phyloP scores from a whole-genome alignment of 2,888 invertebrate genomes.

The Scaptomyza polygonia region DNA sequence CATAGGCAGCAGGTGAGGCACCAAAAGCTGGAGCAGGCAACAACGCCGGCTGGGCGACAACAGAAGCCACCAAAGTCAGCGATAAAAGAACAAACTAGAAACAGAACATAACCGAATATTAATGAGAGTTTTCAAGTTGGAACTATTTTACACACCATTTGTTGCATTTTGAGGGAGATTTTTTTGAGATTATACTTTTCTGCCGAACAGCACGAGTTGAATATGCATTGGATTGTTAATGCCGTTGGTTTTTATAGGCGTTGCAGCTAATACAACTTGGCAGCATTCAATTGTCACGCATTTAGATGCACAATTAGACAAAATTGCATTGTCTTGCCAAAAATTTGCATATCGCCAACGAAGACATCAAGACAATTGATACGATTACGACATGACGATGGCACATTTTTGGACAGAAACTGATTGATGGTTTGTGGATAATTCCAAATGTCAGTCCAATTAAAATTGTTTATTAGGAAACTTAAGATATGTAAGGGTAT shows the following conservation, averaged over 20 bases:
- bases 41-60: slow-evolving; percentile 34
- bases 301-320: slow-evolving; percentile 53
- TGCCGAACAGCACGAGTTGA: slow-evolving; percentile 18
- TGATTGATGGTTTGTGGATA: slow-evolving; percentile 10
- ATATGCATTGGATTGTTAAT: slow-evolving; percentile 16
- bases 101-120: background rate
- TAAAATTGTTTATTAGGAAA: background rate
- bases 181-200: slow-evolving; percentile 4
- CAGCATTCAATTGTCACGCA: slow-evolving; percentile 45
- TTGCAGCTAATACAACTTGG: slow-evolving; percentile 18
- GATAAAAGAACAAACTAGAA: slow-evolving; percentile 41
- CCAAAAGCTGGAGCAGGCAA: slow-evolving; percentile 30
- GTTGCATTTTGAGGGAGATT: slow-evolving; percentile 37
- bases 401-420: slow-evolving; percentile 10
- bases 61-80: slow-evolving; percentile 32
- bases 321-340: slow-evolving; percentile 44
- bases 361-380: slow-evolving; percentile 5
- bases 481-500: background rate
- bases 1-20: slow-evolving; percentile 25
- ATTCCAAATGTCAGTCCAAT: background rate
- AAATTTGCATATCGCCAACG: slow-evolving; percentile 33
- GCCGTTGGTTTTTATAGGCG: slow-evolving; percentile 46
- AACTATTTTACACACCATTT: slow-evolving; percentile 39
- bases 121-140: background rate
- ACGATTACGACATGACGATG: slow-evolving; percentile 32